phyloP scores from a whole-genome alignment of 2,797 vertebrate species.

The Acrossocheilus wenchowensis region DNA sequence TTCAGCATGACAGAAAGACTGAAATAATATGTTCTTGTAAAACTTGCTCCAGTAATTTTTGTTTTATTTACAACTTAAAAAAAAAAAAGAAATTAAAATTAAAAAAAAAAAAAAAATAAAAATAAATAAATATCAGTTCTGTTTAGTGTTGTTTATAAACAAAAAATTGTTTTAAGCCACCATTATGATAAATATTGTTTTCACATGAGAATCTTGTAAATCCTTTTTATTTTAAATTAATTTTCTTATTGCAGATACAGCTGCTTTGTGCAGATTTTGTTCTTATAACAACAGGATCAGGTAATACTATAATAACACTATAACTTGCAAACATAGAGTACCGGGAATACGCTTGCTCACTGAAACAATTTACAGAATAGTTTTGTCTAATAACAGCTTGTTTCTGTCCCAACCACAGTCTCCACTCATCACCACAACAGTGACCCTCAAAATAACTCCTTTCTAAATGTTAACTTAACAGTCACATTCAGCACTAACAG shows the following conservation, averaged over 20 bases:
- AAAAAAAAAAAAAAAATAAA: no score
- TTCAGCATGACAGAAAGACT: background rate
- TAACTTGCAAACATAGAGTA: background rate
- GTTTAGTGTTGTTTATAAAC: no score
- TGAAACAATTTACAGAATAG: background rate
- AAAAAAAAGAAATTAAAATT: no score
- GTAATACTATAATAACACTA: background rate
- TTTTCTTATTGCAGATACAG: background rate
- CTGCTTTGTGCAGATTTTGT: background rate
- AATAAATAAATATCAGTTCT: no score
- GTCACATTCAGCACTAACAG: background rate
- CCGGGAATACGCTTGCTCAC: background rate
- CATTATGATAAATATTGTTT: background rate
- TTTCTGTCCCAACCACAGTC: constrained; percentile 15
- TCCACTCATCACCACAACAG: constrained; percentile 30
- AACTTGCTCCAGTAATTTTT: no score
- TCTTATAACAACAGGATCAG: background rate
- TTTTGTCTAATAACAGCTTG: constrained; percentile 9
- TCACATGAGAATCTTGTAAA: background rate
- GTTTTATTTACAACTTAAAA: no score
- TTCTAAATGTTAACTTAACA: constrained; percentile 3
- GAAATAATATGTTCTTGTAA: no score
- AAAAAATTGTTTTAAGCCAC: no score
- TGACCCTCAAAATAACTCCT: constrained; percentile 37
- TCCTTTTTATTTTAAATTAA: background rate